These are phyloP conservation scores for Leptodactylus fuscus DNA, from an alignment of 2,113 vertebrate genomes.

Conservation along the genomic window DNA sequence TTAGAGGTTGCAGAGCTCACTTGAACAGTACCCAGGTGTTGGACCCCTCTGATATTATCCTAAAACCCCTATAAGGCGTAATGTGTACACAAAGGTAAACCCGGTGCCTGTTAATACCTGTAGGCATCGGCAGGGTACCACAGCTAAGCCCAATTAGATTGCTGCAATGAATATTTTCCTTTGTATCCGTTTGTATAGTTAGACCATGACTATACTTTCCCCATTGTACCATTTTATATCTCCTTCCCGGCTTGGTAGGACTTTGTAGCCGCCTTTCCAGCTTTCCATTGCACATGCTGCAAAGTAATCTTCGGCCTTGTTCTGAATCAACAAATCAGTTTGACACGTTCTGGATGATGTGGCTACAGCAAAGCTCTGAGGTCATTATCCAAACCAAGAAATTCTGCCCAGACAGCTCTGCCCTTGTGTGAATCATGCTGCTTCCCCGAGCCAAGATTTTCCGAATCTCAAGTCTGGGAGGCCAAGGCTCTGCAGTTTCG, in stretches of 20 bases:
- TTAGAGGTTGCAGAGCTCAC: no score
- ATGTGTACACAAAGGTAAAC: not conserved
- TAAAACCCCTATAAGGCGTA: not conserved
- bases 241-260: not conserved
- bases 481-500: constrained; percentile 50
- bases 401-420: constrained; percentile 53
- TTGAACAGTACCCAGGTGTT: no score
- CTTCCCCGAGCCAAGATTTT: constrained; percentile 41
- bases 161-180: not conserved
- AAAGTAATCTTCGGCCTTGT: constrained; percentile 50
- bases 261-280: not conserved
- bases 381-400: constrained; percentile 51
- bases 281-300: constrained; percentile 50
- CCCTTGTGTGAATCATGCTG: constrained; percentile 56
- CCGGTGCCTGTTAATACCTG: not conserved
- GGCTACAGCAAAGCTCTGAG: constrained; percentile 44
- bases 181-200: not conserved
- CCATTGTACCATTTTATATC: not conserved
- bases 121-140: not conserved
- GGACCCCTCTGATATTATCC: no score
- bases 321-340: constrained; percentile 46
- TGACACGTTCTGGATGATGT: constrained; percentile 43
- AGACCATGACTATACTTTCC: not conserved
- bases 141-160: no score
- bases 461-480: constrained; percentile 43